Conservation (phyloP, 2,888 invertebrate species). For the Andrena marginata region DNA sequence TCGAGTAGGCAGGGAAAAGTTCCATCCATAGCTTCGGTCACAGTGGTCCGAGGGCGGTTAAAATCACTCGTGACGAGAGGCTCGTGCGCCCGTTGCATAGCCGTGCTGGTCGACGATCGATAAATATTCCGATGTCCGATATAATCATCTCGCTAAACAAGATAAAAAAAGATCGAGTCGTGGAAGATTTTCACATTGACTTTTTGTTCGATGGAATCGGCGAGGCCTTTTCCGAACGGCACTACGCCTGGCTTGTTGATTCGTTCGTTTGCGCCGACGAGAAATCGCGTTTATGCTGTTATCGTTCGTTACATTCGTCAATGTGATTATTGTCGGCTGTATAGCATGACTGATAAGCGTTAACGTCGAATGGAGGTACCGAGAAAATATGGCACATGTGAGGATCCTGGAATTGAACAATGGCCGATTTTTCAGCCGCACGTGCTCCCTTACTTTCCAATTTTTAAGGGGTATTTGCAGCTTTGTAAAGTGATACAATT, state of each 20-base stretch:
- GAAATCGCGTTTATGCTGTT: slow-evolving; percentile 15
- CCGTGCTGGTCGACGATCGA: slow-evolving; percentile 30
- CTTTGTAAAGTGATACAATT: too few species aligned
- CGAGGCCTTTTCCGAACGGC: slow-evolving; percentile 8
- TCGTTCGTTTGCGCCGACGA: slow-evolving; percentile 2
- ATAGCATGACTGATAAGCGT: slow-evolving; percentile 6
- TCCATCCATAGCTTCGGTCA: too few species aligned
- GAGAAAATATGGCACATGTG: background rate
- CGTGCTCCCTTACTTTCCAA: too few species aligned
- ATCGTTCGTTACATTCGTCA: slow-evolving; percentile 24
- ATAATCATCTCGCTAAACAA: slow-evolving; percentile 39
- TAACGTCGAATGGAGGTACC: slow-evolving; percentile 2
- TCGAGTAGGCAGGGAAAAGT: too few species aligned
- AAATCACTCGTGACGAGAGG: background rate
- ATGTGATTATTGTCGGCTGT: slow-evolving; percentile 15
- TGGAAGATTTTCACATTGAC: slow-evolving; percentile 36
- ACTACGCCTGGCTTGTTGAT: slow-evolving; percentile 1
- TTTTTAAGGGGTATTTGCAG: too few species aligned
- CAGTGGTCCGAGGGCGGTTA: too few species aligned
- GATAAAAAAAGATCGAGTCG: slow-evolving; percentile 40
- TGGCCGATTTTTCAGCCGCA: too few species aligned
- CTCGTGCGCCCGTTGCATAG: slow-evolving; percentile 3
- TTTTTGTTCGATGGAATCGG: slow-evolving; percentile 5
- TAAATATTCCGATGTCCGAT: slow-evolving; percentile 43
- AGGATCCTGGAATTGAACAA: too few species aligned